Base-by-base conservation (phyloP, 2,113 vertebrate genomes). In the Calcarius ornatus region DNA sequence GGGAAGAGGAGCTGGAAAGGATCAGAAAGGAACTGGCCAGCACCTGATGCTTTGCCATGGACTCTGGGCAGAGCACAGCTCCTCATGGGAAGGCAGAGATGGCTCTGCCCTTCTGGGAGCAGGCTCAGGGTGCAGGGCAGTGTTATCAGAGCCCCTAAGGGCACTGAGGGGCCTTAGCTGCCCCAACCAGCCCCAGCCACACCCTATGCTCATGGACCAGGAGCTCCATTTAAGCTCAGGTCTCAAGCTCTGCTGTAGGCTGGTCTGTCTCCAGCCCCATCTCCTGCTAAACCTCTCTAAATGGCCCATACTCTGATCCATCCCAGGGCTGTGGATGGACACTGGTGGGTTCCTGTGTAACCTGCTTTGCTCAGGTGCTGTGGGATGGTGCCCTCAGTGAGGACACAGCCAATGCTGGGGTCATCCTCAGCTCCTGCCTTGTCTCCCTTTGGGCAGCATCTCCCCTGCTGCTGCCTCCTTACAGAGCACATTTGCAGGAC, bases 241-340 rank as follows among this genome's bases (percentile, higher is more conserved):
- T 13, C 24, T 6, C 51, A 54, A 25, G 28, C 22, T n/a, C 1
- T n/a, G 13, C 2, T 69, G 12, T 30, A 35, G 28, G 25, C 20
- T 19, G 4, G 12, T 69, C 45, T 88, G 0, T 38, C 20, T 60
- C 12, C 3, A 40, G 1, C 2, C 5, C 5, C 4, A 24, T 65
- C 16, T 95, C n/a, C 23, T 66, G 12, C 33, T 3, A 15, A 20
- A 13, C 13, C 10, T 78, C 18, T 27, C 22, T 76, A 10, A 22
- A 22, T 18, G 11, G 40, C 9, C 12, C 3, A 15, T 72, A 53
- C 27, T 23, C 20, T 43, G 50, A 25, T 13, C 31, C 5, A 14
- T 33, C 24, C 20, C 6, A 11, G 15, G n/a, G 15, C 54, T 63
- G n/a, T 23, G 33, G 11, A 8, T 30, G 27, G 24, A n/a, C 2